These are phyloP conservation scores for Hyles vespertilio DNA, from an alignment of 1,140 invertebrate genomes.

Conservation along the genomic window DNA sequence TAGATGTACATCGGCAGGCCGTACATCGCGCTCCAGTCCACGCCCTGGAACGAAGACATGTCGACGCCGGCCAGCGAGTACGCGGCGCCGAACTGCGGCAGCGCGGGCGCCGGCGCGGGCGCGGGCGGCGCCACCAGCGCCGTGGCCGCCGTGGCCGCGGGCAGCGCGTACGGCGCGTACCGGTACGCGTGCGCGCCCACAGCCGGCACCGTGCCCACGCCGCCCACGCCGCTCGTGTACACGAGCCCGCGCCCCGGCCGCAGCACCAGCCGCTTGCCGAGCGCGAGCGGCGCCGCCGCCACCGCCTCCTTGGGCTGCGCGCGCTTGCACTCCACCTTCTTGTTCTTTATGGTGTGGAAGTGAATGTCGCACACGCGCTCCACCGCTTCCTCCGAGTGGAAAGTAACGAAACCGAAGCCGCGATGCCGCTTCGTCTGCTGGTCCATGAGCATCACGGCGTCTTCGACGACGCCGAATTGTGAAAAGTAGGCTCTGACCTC, in stretches of 20 bases:
- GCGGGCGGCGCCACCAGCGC: slow-evolving; percentile 73
- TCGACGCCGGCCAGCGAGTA: slow-evolving; percentile 91
- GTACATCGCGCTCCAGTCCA: slow-evolving; percentile 93
- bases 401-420: slow-evolving; percentile 94
- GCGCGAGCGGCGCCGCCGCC: slow-evolving; percentile 72
- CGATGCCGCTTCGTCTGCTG: slow-evolving; percentile 94
- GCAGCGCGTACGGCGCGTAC: slow-evolving; percentile 79
- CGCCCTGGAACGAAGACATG: slow-evolving; percentile 93
- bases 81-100: slow-evolving; percentile 83
- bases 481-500: slow-evolving; percentile 94
- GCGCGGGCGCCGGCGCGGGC: slow-evolving; percentile 76
- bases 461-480: slow-evolving; percentile 94
- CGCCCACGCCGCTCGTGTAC: slow-evolving; percentile 50
- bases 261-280: slow-evolving; percentile 66
- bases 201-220: slow-evolving; percentile 61
- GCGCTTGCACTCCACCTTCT: slow-evolving; percentile 95
- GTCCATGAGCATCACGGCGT: slow-evolving; percentile 96
- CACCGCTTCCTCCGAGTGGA: slow-evolving; percentile 93
- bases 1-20: slow-evolving; percentile 89
- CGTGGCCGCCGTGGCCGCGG: slow-evolving; percentile 70
- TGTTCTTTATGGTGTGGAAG: slow-evolving; percentile 95
- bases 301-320: slow-evolving; percentile 94
- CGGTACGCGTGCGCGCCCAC: slow-evolving; percentile 78
- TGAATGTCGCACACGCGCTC: slow-evolving; percentile 94
- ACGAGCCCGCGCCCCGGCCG: slow-evolving; percentile 52